Evolutionary conservation across 2,888 invertebrate species (phyloP).

Genomic region (Drosophila kanekoi): DNA sequence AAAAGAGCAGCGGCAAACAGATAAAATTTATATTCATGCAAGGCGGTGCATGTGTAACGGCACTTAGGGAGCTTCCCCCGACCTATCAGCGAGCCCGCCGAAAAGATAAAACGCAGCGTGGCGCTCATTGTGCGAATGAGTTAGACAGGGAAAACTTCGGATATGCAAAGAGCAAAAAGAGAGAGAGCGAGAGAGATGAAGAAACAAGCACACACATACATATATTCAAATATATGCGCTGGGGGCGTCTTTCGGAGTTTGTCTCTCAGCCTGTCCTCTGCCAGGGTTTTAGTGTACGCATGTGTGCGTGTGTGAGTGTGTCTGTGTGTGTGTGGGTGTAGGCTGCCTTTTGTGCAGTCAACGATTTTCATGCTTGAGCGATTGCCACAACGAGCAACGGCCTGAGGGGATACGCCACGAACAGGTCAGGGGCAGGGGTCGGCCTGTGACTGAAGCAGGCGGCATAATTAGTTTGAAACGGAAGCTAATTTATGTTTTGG

Average conservation of each 20-base stretch:
- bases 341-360: slow-evolving; percentile 80
- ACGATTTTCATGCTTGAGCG: slow-evolving; percentile 81
- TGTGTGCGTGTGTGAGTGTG: slow-evolving; percentile 12
- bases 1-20: slow-evolving; percentile 76
- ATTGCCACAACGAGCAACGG: slow-evolving; percentile 60
- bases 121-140: slow-evolving; percentile 34
- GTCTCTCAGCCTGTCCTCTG: slow-evolving; percentile 6
- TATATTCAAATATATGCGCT: slow-evolving; percentile 72
- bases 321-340: slow-evolving; percentile 45
- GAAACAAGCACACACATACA: slow-evolving; percentile 16
- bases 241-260: slow-evolving; percentile 34
- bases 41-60: slow-evolving; percentile 75
- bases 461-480: slow-evolving; percentile 82
- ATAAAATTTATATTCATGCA: slow-evolving; percentile 72
- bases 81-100: slow-evolving; percentile 36
- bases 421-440: neutral
- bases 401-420: slow-evolving; percentile 20
- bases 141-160: slow-evolving; percentile 1
- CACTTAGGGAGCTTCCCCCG: slow-evolving; percentile 58
- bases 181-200: slow-evolving; percentile 5
- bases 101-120: slow-evolving; percentile 68
- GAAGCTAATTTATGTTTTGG: slow-evolving; percentile 85
- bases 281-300: neutral
- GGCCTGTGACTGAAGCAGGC: slow-evolving; percentile 67
- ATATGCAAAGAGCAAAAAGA: neutral